Conservation (phyloP, 1,140 invertebrate genomes). For the Papilio aristodemus region DNA sequence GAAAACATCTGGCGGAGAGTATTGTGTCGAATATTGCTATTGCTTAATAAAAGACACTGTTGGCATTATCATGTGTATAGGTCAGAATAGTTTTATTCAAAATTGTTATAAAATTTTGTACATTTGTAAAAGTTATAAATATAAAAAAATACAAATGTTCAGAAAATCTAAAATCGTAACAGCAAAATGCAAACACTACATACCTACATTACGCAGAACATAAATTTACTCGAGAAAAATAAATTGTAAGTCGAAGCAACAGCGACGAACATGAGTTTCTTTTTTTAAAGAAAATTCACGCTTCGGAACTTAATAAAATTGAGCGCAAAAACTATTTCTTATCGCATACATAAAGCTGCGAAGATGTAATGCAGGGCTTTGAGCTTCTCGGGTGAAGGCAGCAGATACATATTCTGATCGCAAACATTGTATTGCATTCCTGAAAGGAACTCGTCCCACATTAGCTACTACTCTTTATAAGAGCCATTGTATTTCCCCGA, state of each 20-base stretch:
- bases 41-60: too few species aligned
- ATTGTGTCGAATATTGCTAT: too few species aligned
- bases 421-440: not conserved
- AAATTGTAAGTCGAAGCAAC: slow-evolving; percentile 6
- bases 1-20: too few species aligned
- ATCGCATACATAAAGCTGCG: not conserved
- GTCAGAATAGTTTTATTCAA: too few species aligned
- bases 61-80: too few species aligned
- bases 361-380: slow-evolving; percentile 2
- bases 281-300: slow-evolving; percentile 6
- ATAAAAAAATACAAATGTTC: too few species aligned
- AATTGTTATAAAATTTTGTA: too few species aligned
- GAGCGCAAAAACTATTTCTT: not conserved
- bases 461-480: slow-evolving; percentile 4
- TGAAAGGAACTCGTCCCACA: slow-evolving; percentile 8
- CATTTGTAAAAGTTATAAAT: too few species aligned
- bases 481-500: not conserved
- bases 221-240: slow-evolving; percentile 1
- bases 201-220: not conserved
- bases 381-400: not conserved
- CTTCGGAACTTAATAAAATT: slow-evolving; percentile 11
- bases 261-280: not conserved
- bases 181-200: not conserved
- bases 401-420: not conserved
- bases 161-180: too few species aligned